Percentiles rank a stretch among this genome's conserved stretches.
These are phyloP conservation scores for Chiridota heheva DNA, from an alignment of 35 echinoderm and acorn worm genomes.

Conservation along the genomic window DNA sequence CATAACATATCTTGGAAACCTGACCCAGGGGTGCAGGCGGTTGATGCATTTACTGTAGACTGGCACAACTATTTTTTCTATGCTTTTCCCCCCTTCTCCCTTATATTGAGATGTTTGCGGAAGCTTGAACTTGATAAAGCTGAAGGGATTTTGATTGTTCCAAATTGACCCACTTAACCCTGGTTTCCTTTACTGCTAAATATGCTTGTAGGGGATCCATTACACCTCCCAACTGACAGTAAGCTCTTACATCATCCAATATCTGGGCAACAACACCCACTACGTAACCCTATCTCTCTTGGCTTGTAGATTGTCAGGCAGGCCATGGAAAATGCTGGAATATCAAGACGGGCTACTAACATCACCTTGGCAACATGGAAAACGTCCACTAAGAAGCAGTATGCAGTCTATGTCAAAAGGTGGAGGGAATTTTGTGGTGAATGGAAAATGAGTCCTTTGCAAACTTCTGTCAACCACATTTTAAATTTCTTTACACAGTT, in stretches of 20 bases:
- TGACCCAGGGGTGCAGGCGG: slow-evolving; percentile 41
- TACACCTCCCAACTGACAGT: slow-evolving; percentile 17
- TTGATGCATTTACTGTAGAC: slow-evolving; percentile 56
- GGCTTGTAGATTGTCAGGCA: no score
- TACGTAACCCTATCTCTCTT: slow-evolving; percentile 7
- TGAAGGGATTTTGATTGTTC: slow-evolving; percentile 41
- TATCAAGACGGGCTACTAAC: no score
- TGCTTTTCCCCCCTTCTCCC: slow-evolving; percentile 66
- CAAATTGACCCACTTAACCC: no score
- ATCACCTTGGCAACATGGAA: no score
- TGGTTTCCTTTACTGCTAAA: no score
- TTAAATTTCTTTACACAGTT: slow-evolving; percentile 19
- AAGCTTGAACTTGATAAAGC: slow-evolving; percentile 54
- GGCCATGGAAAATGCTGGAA: background rate
- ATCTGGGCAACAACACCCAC: no score
- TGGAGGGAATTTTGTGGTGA: no score
- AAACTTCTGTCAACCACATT: background rate
- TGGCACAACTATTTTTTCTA: slow-evolving; percentile 57
- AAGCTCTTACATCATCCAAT: no score
- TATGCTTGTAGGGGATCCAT: slow-evolving; percentile 51
- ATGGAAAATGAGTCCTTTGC: background rate
- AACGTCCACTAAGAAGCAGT: no score
- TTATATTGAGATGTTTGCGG: slow-evolving; percentile 39
- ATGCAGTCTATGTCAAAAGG: no score
- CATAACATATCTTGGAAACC: slow-evolving; percentile 69